A percentile compares a stretch with the other conserved stretches of the same genome.
Evolutionary conservation across 2,888 invertebrate genomes (phyloP).

Genomic region (Pristionchus arcanus): DNA sequence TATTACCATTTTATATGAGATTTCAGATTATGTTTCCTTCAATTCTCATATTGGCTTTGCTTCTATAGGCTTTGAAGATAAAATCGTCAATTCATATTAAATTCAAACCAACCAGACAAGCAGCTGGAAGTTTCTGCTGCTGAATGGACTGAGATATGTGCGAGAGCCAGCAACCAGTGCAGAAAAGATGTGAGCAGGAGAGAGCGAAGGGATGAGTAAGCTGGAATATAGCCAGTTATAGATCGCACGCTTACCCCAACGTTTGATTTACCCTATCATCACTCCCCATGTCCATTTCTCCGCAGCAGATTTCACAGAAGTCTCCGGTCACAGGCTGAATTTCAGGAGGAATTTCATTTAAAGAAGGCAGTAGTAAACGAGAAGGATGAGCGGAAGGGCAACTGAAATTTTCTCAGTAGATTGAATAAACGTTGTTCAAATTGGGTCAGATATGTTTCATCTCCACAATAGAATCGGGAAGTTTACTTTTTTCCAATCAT

Average conservation of each 20-base stretch:
- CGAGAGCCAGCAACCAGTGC: background rate
- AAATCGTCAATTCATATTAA: no score
- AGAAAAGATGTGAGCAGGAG: slow-evolving; percentile 10
- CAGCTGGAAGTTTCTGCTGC: background rate
- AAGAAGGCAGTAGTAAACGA: background rate
- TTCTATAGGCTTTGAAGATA: background rate
- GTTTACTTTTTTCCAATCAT: background rate
- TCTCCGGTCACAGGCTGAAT: background rate
- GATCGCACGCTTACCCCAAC: background rate
- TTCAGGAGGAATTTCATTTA: background rate
- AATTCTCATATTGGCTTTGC: background rate
- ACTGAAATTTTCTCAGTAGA: background rate
- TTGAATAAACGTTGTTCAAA: background rate
- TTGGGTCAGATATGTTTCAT: background rate
- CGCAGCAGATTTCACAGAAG: background rate
- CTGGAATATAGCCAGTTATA: background rate
- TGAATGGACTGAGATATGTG: background rate
- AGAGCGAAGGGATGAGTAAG: background rate
- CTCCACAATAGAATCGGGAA: background rate
- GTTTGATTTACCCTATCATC: background rate
- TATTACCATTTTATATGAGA: background rate
- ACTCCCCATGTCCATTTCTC: background rate
- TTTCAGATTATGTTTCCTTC: background rate
- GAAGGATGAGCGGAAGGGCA: background rate
- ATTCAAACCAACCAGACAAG: background rate